Evolutionary conservation across 2,113 vertebrate species (phyloP).

Genomic region (Pachycephala philippinensis): DNA sequence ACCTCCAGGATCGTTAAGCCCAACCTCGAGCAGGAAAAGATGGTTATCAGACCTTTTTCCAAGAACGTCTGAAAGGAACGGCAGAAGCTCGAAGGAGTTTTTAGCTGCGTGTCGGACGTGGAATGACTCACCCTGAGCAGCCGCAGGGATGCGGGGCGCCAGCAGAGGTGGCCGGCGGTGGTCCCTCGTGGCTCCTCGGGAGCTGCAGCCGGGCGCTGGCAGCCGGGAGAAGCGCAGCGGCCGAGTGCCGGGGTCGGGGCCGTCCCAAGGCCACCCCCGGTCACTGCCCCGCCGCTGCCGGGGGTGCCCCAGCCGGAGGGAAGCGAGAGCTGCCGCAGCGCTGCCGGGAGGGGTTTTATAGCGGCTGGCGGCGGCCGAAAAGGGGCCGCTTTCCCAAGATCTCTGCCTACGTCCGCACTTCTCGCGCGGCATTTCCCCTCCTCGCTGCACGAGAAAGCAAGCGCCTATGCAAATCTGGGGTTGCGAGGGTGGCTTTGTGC

Average conservation of each 20-base stretch:
- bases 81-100: background rate
- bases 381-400: background rate
- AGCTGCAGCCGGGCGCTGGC: too few species aligned
- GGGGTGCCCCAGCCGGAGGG: background rate
- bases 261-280: too few species aligned
- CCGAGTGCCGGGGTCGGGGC: background rate
- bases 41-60: background rate
- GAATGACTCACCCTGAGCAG: background rate
- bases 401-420: background rate
- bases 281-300: background rate
- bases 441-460: background rate
- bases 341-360: background rate
- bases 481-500: background rate
- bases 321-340: background rate
- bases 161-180: background rate
- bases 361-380: background rate
- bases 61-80: rapidly evolving
- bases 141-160: background rate
- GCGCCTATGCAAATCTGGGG: background rate
- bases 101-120: rapidly evolving
- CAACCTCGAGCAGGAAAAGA: rapidly evolving
- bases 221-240: background rate
- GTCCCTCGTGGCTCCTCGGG: too few species aligned
- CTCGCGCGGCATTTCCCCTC: background rate
- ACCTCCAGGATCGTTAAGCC: background rate